Evolutionary conservation across 2,888 invertebrate genomes (phyloP), one percentile per base, ranked within the genome.

Genomic region (Lochmaea crataegi): DNA sequence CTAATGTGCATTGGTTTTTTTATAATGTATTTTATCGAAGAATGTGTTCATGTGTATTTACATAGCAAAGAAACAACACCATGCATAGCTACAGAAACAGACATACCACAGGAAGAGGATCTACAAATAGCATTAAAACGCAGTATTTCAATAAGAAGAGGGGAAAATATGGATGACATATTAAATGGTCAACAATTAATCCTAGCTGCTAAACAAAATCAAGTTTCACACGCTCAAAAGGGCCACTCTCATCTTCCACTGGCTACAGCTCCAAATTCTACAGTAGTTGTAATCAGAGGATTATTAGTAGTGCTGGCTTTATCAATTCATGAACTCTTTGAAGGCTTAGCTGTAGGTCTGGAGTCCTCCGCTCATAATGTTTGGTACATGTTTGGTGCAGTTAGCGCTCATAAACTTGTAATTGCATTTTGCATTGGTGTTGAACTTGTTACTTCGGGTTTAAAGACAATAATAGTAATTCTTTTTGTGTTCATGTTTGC

Each of bases 371-470:
- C 89, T 0, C 18, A 64, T 16, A 58, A 63, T 4, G 74, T 74
- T 9, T 93, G 92, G 90, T 94, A 94, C 85, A 93, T 96, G 92
- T 92, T 95, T 83, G 94, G 91, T 5, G 96, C 95, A 0, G 92
- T 96, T 1, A 91, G 94, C 0, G 94, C 94, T 0, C 96, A 96
- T 85, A 96, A 96, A 85, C 88, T 95, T 63, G 95, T 96, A 32
- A 92, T 96, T 75, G 94, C 95, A 0, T 96, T 96, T 85, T 96
- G 96, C 84, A 94, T 96, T 68, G 96, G 96, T 4, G 92, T 96
- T 53, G 95, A 96, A 84, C 86, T 96, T 63, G 91, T 94, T 60
- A 91, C 93, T 38, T 91, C 92, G 1, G 90, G 91, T 60, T 93
- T 94, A 0, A 91, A 90, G 79, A 88, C 89, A 7, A 86, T 88